Percentiles rank a stretch among this genome's conserved stretches.
phyloP scores from a whole-genome alignment of 2,113 vertebrate genomes.

The Himantopus leucocephalus region DNA sequence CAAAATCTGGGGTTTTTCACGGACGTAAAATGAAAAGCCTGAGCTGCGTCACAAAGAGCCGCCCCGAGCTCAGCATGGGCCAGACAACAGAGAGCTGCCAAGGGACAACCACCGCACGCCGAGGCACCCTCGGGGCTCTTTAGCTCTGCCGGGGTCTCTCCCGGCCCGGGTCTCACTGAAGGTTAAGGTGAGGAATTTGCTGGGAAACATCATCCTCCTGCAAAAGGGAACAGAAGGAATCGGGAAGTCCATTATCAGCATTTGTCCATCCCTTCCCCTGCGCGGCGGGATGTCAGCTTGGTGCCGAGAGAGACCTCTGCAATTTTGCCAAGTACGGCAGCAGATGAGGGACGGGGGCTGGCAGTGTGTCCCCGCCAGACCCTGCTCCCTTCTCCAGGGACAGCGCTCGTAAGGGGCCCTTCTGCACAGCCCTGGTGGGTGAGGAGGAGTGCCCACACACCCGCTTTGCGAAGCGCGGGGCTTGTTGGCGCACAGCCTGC shows the following conservation, averaged over 20 bases:
- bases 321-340: background rate
- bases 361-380: background rate
- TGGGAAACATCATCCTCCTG: background rate
- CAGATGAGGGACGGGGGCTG: background rate
- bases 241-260: background rate
- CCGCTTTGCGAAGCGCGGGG: background rate
- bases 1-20: background rate
- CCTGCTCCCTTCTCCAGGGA: background rate
- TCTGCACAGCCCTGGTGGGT: rapidly evolving
- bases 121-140: background rate
- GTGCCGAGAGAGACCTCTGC: background rate
- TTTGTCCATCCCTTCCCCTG: background rate
- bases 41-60: background rate
- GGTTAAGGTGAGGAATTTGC: background rate
- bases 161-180: background rate
- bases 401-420: rapidly evolving
- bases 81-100: background rate
- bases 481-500: rapidly evolving
- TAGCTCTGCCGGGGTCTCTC: background rate
- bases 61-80: background rate
- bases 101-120: background rate
- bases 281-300: too few species aligned
- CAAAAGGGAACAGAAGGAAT: background rate
- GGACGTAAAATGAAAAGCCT: background rate
- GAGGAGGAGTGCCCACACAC: background rate